Base-by-base conservation (phyloP, 1,140 invertebrate genomes). In the Lordiphosa collinella region DNA sequence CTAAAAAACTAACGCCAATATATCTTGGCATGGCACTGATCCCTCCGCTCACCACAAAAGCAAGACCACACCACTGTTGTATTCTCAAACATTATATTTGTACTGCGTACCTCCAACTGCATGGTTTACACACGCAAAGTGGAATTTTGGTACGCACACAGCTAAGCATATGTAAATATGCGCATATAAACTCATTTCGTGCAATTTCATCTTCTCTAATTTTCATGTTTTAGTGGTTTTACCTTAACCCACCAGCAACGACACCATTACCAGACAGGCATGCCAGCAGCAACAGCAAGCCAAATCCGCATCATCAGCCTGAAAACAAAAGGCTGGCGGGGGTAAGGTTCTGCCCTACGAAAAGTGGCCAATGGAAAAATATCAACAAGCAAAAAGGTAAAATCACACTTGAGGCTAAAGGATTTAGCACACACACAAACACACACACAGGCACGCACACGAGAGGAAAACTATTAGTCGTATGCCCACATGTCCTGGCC, bases 151-250 rank as follows among this genome's bases (percentile, higher is more conserved):
- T 65, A 76, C 65, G 72, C 65, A 60, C 52, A 64, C 12, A 47
- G 13, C n/a, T 29, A 9, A n/a, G 5, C 8, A 14, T 5, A 11
- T 11, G 3, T 18, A 46, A 3, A n/a, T 9, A 44, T 25, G 49
- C 47, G 46, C 60, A 40, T 56, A 66, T 64, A 69, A 75, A 56
- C 72, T 70, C 60, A 76, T 76, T 76, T 76, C 65, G 60, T 70
- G 72, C 65, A 76, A 76, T 76, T 76, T 76, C 72, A 76, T 72
- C 72, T 70, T 76, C 62, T 66, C 65, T 76, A 76, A 76, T 76
- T 76, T 76, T 76, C 72, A 76, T 70, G 72, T 76, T 76, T 29
- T 55, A 63, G 54, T 64, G 70, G 63, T 61, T 67, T 66, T 58
- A 32, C 38, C 25, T 29, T 29, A 29, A 29, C 25, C 25, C 25